These are phyloP conservation scores for Pithys albifrons DNA, from an alignment of 2,113 vertebrate genomes.

Conservation along the genomic window DNA sequence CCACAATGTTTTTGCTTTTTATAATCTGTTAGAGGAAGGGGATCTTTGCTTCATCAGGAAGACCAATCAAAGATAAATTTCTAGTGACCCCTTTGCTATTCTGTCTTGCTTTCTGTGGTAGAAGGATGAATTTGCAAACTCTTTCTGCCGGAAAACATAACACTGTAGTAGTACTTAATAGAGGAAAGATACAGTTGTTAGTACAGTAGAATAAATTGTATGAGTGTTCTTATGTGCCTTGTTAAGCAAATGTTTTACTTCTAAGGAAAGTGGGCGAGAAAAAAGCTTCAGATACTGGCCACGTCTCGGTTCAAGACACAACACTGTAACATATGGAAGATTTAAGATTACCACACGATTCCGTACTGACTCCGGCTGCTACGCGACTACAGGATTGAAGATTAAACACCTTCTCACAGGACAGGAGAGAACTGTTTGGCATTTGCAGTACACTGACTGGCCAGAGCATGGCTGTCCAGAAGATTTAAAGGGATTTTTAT, in stretches of 20 bases:
- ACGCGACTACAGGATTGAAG: slow-evolving; percentile 94
- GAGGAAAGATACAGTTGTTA: not conserved
- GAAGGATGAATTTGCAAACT: not conserved
- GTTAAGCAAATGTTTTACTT: not conserved
- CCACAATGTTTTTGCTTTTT: not conserved
- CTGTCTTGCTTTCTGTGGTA: not conserved
- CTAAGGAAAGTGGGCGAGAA: slow-evolving; percentile 91
- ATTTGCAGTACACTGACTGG: slow-evolving; percentile 98
- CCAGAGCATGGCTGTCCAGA: slow-evolving; percentile 95
- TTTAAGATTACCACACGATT: slow-evolving; percentile 97
- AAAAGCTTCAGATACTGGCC: slow-evolving; percentile 99
- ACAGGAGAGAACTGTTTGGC: slow-evolving; percentile 96
- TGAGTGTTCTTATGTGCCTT: not conserved
- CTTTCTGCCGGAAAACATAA: fast-evolving
- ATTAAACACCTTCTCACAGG: slow-evolving; percentile 94
- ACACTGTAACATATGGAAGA: slow-evolving; percentile 91
- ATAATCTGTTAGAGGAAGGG: not conserved
- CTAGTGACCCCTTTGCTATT: not conserved
- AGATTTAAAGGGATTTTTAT: slow-evolving; percentile 93
- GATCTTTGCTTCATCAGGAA: not conserved
- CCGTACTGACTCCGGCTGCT: slow-evolving; percentile 96
- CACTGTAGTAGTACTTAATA: not conserved
- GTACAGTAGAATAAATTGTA: not conserved
- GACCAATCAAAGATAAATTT: not conserved
- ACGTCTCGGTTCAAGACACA: slow-evolving; percentile 92